Percentiles rank a stretch among this genome's conserved stretches.
These are phyloP conservation scores for Hippocampus zosterae DNA, from an alignment of 2,113 vertebrate genomes.

Conservation along the genomic window DNA sequence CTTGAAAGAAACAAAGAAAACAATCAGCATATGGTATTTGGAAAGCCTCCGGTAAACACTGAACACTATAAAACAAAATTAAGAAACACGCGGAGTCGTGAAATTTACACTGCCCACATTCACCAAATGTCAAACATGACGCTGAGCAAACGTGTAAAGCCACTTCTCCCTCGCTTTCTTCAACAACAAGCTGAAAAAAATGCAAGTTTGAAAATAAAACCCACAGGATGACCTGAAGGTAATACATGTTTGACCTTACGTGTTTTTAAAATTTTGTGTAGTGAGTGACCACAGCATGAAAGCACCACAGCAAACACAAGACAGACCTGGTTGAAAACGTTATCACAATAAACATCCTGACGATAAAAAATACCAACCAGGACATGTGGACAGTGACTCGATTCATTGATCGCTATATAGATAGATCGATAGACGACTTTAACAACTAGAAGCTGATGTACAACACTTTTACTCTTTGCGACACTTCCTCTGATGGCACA, in stretches of 20 bases:
- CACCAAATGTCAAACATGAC: conserved; percentile 69
- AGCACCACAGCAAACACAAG: neutral
- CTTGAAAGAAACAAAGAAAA: conserved; percentile 36
- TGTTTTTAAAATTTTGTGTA: neutral
- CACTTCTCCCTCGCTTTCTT: conserved; percentile 29
- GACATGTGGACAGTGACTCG: neutral
- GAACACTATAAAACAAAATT: conserved; percentile 29
- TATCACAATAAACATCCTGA: neutral
- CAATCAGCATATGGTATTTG: conserved; percentile 13
- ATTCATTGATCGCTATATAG: too few relatives aligned
- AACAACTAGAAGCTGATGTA: too few relatives aligned
- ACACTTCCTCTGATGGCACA: too few relatives aligned
- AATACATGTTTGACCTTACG: neutral
- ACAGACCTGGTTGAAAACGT: neutral
- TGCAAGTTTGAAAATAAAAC: neutral
- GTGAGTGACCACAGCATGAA: too few relatives aligned
- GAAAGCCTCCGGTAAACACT: conserved; percentile 14
- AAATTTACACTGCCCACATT: conserved; percentile 70
- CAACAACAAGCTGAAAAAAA: neutral
- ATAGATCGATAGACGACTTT: too few relatives aligned
- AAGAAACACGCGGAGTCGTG: conserved; percentile 38
- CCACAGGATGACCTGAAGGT: neutral
- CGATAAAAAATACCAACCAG: neutral
- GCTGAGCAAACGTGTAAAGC: conserved; percentile 53
- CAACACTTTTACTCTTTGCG: too few relatives aligned